Conservation (phyloP, 2,888 invertebrate genomes). For the Sceliomorpha sp. region DNA sequence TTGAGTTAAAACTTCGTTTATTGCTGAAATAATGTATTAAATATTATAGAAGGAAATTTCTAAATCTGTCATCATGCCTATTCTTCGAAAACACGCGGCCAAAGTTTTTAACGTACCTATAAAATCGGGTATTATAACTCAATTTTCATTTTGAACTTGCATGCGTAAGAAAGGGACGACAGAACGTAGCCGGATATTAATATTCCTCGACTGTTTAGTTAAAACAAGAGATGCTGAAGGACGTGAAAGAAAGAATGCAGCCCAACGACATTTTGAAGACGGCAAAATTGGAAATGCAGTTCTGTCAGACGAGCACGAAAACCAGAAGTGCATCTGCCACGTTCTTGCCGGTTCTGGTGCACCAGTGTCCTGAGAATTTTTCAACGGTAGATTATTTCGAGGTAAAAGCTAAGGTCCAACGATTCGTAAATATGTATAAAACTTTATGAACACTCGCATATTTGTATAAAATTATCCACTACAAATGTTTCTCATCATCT, state of each 20-base stretch:
- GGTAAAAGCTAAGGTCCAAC: slow-evolving; percentile 81
- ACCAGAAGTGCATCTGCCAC: slow-evolving; percentile 82
- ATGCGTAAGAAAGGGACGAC: too few relatives aligned
- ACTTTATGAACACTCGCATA: slow-evolving; percentile 2
- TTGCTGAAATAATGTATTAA: too few relatives aligned
- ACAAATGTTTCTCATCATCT: slow-evolving; percentile 25
- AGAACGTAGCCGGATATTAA: too few relatives aligned
- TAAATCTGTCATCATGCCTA: too few relatives aligned
- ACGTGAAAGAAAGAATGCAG: slow-evolving; percentile 81
- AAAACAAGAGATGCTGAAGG: slow-evolving; percentile 86
- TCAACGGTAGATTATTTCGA: slow-evolving; percentile 92
- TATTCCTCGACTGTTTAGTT: slow-evolving; percentile 82
- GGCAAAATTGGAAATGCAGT: slow-evolving; percentile 85
- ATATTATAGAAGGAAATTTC: too few relatives aligned
- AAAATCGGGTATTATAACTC: too few relatives aligned
- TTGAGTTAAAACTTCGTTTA: too few relatives aligned
- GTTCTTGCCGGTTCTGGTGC: slow-evolving; percentile 87
- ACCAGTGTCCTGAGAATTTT: slow-evolving; percentile 92
- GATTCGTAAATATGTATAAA: slow-evolving; percentile 3
- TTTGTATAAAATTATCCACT: not conserved
- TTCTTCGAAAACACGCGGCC: too few relatives aligned
- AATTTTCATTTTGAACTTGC: too few relatives aligned
- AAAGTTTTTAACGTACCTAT: too few relatives aligned
- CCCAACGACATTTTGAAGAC: slow-evolving; percentile 82
- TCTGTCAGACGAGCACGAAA: slow-evolving; percentile 85